Conservation (phyloP, 2,888 invertebrate genomes). For the Ditylenchus weischeri region DNA sequence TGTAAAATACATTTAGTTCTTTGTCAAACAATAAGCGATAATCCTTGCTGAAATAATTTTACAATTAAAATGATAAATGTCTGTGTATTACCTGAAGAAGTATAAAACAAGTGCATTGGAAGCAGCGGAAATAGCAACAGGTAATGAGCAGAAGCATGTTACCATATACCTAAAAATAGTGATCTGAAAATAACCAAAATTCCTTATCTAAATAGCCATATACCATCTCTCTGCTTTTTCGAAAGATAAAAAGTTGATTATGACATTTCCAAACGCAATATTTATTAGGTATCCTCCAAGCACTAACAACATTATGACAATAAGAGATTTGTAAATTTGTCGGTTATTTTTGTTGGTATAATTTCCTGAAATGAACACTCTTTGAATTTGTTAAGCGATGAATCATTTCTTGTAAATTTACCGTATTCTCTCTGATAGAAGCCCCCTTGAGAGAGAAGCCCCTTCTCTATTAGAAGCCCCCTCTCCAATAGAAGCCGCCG, state of each 20-base stretch:
- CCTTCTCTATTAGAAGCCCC: too few species aligned
- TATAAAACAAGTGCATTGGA: conserved; percentile 5
- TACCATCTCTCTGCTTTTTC: neutral
- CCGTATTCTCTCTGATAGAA: too few species aligned
- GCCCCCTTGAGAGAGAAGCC: too few species aligned
- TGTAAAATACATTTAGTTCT: too few species aligned
- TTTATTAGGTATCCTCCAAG: conserved; percentile 1
- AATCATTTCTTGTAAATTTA: too few species aligned
- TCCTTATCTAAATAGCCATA: too few species aligned
- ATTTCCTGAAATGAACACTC: neutral
- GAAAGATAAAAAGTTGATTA: neutral
- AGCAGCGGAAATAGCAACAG: neutral
- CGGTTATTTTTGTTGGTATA: neutral
- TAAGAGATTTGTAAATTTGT: neutral
- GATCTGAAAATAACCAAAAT: too few species aligned
- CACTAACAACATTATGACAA: neutral
- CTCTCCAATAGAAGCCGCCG: too few species aligned
- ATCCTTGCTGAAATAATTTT: too few species aligned
- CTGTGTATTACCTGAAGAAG: neutral
- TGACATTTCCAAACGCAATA: neutral
- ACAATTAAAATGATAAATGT: too few species aligned
- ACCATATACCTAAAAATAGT: conserved; percentile 7
- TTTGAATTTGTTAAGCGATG: too few species aligned
- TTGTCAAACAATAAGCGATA: too few species aligned
- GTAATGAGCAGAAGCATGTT: neutral